Evolutionary conservation across 1,140 invertebrate species (phyloP), one percentile per base, ranked within the genome.

Genomic region (Hypothenemus hampei): DNA sequence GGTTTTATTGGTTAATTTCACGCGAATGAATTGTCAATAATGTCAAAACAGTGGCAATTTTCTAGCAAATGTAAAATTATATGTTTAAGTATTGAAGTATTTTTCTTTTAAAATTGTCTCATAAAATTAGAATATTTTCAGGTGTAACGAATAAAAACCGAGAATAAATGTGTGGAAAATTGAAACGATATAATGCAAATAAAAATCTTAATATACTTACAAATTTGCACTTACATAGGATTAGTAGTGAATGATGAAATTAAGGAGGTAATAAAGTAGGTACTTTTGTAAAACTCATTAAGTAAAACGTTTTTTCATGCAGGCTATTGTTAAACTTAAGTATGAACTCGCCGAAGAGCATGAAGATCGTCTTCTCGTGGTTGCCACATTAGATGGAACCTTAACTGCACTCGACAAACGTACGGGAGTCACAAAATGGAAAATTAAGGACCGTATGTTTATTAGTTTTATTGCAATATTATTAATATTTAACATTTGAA

Each of bases 381-480:
- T 97, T 66, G 91, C 92, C 11, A 97, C 93, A 4, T 76, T 98
- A 45, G 91, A 92, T 72, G 95, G 95, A 43, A 84, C 84, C 44
- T 82, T 97, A 61, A 83, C 89, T 61, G 93, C 89, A 21, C 78
- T 97, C 21, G 87, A 89, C 65, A 85, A 87, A 62, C 73, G 79
- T 60, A 85, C 87, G 37, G 95, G 93, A 56, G 78, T 85, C 71
- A 82, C 91, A 63, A 80, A 85, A 64, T 98, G 94, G 94, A 86
- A 83, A 65, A 79, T 94, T 48, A 85, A 89, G 75, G 91, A 97
- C 78, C 89, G 86, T 89, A 81, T 75, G 54, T 52, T 29, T 20
- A 31, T 11, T 31, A 11, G 13, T 31, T 11, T 31, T 31, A 29
- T 37, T 37, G 35, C 3, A 1, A 37, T 8, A 37, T 16, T 15